Evolutionary conservation across 2,113 vertebrate genomes (phyloP).

Genomic region (Chamaetylas fuelleborni): DNA sequence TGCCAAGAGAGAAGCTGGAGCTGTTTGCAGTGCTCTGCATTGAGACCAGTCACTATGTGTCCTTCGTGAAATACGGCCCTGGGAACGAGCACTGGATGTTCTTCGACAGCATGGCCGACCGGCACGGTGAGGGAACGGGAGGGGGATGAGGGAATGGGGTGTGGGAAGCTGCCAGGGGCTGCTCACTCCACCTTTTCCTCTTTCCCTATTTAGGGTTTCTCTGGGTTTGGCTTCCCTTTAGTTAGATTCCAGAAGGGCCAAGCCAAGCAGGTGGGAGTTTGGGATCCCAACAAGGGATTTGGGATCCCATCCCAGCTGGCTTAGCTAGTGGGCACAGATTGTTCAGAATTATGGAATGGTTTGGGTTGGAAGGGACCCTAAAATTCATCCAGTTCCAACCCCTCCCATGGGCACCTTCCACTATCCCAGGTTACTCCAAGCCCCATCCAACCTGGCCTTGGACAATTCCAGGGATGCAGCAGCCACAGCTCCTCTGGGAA

Average conservation of each 20-base stretch:
- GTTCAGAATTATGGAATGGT: background rate
- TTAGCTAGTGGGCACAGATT: background rate
- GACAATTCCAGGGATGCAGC: background rate
- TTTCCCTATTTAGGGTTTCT: background rate
- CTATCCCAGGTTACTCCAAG: background rate
- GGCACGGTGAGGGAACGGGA: constrained; percentile 62
- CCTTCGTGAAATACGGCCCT: constrained; percentile 85
- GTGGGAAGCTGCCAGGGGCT: background rate
- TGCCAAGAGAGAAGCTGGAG: constrained; percentile 81
- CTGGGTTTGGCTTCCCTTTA: background rate
- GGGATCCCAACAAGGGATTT: background rate
- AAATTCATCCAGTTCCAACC: background rate
- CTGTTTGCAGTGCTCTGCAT: constrained; percentile 90
- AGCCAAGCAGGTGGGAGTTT: background rate
- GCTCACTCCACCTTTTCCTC: background rate
- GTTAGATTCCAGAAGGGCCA: background rate
- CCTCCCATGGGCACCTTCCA: background rate
- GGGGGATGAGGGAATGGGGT: background rate
- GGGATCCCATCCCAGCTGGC: background rate
- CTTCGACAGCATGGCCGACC: constrained; percentile 93
- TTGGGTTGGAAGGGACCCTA: background rate
- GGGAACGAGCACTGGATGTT: constrained; percentile 84
- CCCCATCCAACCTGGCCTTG: fast-evolving
- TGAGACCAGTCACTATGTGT: constrained; percentile 90
- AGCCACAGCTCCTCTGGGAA: background rate